phyloP scores from a whole-genome alignment of 2,888 invertebrate genomes.

The Machimus rusticus region DNA sequence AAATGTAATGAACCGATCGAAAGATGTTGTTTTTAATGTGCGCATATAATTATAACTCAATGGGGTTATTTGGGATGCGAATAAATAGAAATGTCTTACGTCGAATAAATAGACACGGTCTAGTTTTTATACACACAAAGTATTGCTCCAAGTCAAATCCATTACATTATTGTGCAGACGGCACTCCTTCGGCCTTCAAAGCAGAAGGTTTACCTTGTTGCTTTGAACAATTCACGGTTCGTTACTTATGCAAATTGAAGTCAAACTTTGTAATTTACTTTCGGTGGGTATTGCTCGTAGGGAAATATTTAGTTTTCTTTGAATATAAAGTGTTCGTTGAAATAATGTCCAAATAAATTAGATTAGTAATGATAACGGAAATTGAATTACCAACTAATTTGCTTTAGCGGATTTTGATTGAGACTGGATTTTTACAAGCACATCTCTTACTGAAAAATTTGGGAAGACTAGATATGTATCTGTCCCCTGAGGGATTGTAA shows the following conservation, averaged over 20 bases:
- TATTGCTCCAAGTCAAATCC: neutral
- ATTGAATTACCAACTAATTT: neutral
- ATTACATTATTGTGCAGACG: constrained; percentile 8
- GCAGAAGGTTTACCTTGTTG: constrained; percentile 3
- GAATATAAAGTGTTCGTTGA: constrained; percentile 12
- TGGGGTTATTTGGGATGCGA: neutral
- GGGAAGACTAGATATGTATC: neutral
- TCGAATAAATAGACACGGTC: neutral
- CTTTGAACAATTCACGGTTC: constrained; percentile 41
- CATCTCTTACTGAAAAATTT: neutral
- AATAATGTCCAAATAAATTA: constrained; percentile 28
- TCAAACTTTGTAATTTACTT: constrained; percentile 40
- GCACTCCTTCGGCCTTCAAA: neutral
- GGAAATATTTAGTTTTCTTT: constrained; percentile 27
- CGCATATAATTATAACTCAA: neutral
- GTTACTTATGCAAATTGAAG: constrained; percentile 41
- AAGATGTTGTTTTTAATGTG: neutral
- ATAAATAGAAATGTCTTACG: neutral
- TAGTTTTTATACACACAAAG: neutral
- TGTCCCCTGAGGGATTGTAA: neutral
- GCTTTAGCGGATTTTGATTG: neutral
- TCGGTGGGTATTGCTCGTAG: neutral
- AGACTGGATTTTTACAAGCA: neutral
- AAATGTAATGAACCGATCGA: too few species aligned
- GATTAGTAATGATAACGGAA: constrained; percentile 11